Base-by-base conservation (phyloP, 2,888 invertebrate genomes). In the Mesorhabditis belari region DNA sequence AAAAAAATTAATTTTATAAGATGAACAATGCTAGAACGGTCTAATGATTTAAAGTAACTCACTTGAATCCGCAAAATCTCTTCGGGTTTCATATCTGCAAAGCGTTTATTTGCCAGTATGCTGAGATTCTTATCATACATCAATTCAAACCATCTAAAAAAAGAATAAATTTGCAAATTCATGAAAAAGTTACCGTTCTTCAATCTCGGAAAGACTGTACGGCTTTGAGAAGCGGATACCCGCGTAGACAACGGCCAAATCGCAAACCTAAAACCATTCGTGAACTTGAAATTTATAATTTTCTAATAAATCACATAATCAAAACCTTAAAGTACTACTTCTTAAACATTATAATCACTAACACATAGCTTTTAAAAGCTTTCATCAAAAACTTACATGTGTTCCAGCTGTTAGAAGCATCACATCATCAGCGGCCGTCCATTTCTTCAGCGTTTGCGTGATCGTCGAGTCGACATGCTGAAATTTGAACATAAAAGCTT, bases 391-490 rank as follows among this genome's bases (percentile, higher is more conserved):
- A 50, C 44, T 54, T 68, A 88, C 88, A 85, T 92, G 95, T 78
- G 92, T 90, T 3, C 95, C 91, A 63, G 92, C 93, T 67, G 91
- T 88, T 65, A 98, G 91, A 1, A 98, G 85, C 0, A 91, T 90
- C 27, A 96, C 84, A 85, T 98, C 98, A 85, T 98, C 98, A 24
- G 90, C 89, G 1, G 95, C 93, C 81, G 95, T 94, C 96, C 96
- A 98, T 59, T 92, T 86, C 0, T 94, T 94, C 17, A 85, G 76
- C 44, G 44, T 9, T n/a, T 35, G 12, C 12, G n/a, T 35, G 44
- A n/a, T n/a, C 12, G 12, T 35, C 12, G 12, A n/a, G n/a, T 35
- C 44, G 44, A 35, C 12, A 35, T 17, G 44, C 44, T 35, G n/a
- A 35, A 35, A 35, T 35, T 17, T 35, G n/a, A 35, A 35, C n/a